phyloP scores from a whole-genome alignment of 1,140 invertebrate genomes.

The Pinna nobilis region DNA sequence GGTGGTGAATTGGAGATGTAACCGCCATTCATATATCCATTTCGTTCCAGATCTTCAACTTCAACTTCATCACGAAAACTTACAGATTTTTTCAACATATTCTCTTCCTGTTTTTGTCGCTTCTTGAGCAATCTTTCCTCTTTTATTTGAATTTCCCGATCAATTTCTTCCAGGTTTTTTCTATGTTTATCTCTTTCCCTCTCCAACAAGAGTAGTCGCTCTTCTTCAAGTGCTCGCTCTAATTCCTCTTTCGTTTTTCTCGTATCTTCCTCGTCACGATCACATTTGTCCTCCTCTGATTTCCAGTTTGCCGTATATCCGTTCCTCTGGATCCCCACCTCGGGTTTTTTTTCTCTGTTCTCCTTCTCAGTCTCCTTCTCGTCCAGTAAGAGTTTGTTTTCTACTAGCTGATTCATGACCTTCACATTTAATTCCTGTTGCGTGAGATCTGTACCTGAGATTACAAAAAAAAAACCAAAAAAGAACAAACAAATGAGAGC shows the following conservation, averaged over 20 bases:
- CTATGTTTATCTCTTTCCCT: slow-evolving; percentile 26
- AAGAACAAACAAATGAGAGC: neutral
- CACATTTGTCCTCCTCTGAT: neutral
- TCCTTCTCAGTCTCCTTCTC: slow-evolving; percentile 41
- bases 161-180: slow-evolving; percentile 24
- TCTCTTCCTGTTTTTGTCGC: slow-evolving; percentile 59
- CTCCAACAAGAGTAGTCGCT: slow-evolving; percentile 20
- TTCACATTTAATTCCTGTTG: slow-evolving; percentile 62
- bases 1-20: neutral
- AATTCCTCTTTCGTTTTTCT: neutral
- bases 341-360: slow-evolving; percentile 17
- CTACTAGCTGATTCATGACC: slow-evolving; percentile 56
- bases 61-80: slow-evolving; percentile 50
- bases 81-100: slow-evolving; percentile 60
- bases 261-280: neutral
- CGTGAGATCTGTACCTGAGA: slow-evolving; percentile 58
- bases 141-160: slow-evolving; percentile 15
- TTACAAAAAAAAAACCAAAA: neutral
- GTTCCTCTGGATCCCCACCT: neutral
- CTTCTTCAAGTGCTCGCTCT: slow-evolving; percentile 16
- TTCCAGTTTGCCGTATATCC: neutral
- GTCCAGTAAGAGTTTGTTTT: slow-evolving; percentile 40
- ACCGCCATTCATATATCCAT: neutral
- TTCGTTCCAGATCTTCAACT: neutral
- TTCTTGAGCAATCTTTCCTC: slow-evolving; percentile 49